A percentile compares a stretch with the other conserved stretches of the same genome.
Evolutionary conservation across 2,113 vertebrate species (phyloP).

Genomic region (Nothobranchius furzeri): DNA sequence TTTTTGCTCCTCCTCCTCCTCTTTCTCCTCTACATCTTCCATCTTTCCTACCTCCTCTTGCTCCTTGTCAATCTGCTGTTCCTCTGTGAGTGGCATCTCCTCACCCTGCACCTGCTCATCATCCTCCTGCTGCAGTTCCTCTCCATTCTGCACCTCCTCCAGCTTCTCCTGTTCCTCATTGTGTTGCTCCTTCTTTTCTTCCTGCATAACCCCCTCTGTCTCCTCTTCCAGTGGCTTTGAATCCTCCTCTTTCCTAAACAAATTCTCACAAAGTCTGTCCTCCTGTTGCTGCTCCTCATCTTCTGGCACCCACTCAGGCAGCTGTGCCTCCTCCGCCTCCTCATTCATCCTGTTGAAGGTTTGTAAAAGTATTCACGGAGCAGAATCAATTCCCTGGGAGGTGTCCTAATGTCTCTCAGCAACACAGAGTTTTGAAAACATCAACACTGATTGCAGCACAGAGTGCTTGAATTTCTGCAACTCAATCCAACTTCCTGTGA

Average conservation of each 20-base stretch:
- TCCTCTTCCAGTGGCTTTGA: background rate
- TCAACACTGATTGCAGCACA: conserved; percentile 1
- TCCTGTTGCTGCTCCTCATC: conserved; percentile 24
- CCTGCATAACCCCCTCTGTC: background rate
- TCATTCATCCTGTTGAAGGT: conserved; percentile 35
- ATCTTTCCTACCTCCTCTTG: conserved; percentile 1
- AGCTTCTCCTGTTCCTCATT: conserved; percentile 3
- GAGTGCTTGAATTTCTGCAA: conserved; percentile 10
- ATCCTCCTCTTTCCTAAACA: conserved; percentile 1
- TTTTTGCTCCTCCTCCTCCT: conserved; percentile 25
- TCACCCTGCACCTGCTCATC: conserved; percentile 1
- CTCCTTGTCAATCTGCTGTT: conserved; percentile 31
- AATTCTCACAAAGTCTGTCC: background rate
- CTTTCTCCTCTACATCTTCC: conserved; percentile 8
- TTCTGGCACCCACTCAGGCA: conserved; percentile 11
- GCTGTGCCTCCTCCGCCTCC: conserved; percentile 31
- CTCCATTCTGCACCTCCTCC: conserved; percentile 4
- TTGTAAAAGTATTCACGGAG: conserved; percentile 19
- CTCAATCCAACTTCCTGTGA: conserved; percentile 61
- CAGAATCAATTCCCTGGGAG: conserved; percentile 15
- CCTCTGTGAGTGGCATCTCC: conserved; percentile 19
- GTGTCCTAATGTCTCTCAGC: conserved; percentile 15
- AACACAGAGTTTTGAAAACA: conserved; percentile 31
- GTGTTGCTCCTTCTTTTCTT: conserved; percentile 1
- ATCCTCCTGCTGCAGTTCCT: conserved; percentile 1